Conservation (phyloP, 2,113 vertebrate genomes). For the Miniopterus natalensis region DNA sequence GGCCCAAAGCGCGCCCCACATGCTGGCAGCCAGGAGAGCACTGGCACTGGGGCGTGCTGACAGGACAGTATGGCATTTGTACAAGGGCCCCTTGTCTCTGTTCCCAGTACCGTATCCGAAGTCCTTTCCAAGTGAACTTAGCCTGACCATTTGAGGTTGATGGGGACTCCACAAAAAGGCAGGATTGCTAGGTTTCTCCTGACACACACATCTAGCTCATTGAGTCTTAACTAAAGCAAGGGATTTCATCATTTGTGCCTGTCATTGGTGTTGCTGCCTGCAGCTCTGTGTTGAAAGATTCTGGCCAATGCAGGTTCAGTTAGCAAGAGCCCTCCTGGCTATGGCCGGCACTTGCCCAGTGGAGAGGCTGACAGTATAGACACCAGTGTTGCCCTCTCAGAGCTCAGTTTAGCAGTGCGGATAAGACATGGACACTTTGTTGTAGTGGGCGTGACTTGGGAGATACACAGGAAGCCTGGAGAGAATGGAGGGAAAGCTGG, state of each 20-base stretch:
- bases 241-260: background rate
- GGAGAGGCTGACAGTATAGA: background rate
- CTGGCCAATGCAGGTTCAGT: background rate
- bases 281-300: background rate
- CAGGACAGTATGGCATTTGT: background rate
- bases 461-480: background rate
- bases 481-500: background rate
- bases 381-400: background rate
- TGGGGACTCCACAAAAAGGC: background rate
- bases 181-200: background rate
- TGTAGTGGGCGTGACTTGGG: background rate
- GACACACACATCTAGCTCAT: background rate
- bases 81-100: background rate
- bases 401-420: background rate
- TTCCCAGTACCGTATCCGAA: background rate
- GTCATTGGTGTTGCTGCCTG: background rate
- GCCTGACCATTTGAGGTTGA: background rate
- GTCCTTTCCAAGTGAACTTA: background rate
- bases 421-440: background rate
- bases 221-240: background rate
- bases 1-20: accelerated
- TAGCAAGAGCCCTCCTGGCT: background rate
- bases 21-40: background rate
- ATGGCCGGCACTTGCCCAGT: background rate
- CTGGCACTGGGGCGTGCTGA: accelerated